A percentile compares a stretch with the other conserved stretches of the same genome.
Conservation (phyloP, 2,888 invertebrate species). For the Heliconius sara region DNA sequence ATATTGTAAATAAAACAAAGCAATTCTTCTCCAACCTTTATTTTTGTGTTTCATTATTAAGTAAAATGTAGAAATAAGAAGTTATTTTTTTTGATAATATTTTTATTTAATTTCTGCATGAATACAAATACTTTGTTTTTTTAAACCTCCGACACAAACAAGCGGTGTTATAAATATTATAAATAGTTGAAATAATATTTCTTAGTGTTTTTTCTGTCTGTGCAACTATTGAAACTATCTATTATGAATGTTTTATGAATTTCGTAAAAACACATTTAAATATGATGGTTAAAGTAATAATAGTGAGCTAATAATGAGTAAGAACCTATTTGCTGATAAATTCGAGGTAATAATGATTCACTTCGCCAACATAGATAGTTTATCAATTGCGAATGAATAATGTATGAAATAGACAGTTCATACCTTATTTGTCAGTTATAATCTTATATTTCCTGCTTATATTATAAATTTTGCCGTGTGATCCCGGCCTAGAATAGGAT, state of each 20-base stretch:
- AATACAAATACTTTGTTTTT: too few relatives aligned
- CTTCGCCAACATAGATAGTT: conserved; percentile 10
- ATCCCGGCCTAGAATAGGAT: too few relatives aligned
- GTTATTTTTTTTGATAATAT: too few relatives aligned
- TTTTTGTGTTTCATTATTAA: not conserved
- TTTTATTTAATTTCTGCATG: too few relatives aligned
- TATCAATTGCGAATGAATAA: not conserved
- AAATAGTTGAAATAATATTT: too few relatives aligned
- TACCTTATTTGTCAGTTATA: not conserved
- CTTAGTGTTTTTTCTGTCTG: too few relatives aligned
- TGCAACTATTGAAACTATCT: too few relatives aligned
- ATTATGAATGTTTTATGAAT: too few relatives aligned
- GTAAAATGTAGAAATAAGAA: not conserved
- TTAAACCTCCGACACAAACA: too few relatives aligned
- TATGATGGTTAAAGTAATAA: not conserved
- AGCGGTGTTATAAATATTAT: too few relatives aligned
- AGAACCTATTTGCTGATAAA: not conserved
- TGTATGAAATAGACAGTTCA: not conserved
- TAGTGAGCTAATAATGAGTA: not conserved
- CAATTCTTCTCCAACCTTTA: not conserved
- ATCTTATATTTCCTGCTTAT: not conserved
- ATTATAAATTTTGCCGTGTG: too few relatives aligned
- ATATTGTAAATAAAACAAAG: not conserved
- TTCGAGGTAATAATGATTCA: conserved; percentile 17
- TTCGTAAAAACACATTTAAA: too few relatives aligned